Conservation (phyloP, 2,113 vertebrate species). For the Pseudorasbora parva region DNA sequence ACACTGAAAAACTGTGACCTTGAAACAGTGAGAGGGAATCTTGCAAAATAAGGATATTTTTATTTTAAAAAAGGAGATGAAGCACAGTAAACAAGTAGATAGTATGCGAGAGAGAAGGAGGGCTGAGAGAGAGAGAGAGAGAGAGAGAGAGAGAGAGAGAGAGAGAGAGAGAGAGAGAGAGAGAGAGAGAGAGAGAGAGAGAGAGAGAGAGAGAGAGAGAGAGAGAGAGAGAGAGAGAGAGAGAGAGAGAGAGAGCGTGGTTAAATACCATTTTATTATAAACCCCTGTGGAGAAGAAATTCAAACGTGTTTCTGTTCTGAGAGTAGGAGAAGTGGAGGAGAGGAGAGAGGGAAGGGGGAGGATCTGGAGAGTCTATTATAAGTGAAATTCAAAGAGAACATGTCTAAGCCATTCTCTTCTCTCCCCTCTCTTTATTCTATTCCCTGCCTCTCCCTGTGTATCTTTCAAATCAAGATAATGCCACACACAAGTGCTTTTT, state of each 20-base stretch:
- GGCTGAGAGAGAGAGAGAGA: conserved; percentile 41
- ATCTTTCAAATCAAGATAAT: conserved; percentile 26
- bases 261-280: conserved; percentile 75
- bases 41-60: conserved; percentile 31
- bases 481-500: neutral
- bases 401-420: conserved; percentile 44
- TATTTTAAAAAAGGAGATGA: neutral
- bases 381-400: conserved; percentile 70
- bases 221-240: conserved; percentile 8
- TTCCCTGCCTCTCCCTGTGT: conserved; percentile 54
- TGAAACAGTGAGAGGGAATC: neutral
- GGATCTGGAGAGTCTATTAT: conserved; percentile 64
- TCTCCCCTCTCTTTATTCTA: conserved; percentile 57
- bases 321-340: conserved; percentile 59
- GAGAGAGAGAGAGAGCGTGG: conserved; percentile 56
- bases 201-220: conserved; percentile 51
- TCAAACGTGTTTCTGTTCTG: conserved; percentile 60
- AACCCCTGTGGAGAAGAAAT: conserved; percentile 64
- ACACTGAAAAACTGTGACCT: no score
- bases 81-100: conserved; percentile 39
- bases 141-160: conserved; percentile 55
- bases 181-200: conserved; percentile 51
- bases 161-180: conserved; percentile 17
- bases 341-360: conserved; percentile 39
- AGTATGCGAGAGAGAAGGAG: conserved; percentile 21